phyloP scores from a whole-genome alignment of 1,140 invertebrate species.

The Geopemphigus sp. region DNA sequence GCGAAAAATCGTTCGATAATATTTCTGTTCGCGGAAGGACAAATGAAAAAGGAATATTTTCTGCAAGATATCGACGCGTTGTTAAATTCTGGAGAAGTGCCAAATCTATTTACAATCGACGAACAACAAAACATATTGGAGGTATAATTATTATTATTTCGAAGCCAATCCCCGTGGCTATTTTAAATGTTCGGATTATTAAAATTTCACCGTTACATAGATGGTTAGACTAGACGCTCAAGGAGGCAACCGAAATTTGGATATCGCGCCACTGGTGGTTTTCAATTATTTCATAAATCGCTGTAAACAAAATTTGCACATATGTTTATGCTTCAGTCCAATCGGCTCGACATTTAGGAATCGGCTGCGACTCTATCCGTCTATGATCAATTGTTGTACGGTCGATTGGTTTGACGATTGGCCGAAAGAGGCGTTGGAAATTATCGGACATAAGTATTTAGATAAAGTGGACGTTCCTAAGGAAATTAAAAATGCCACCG shows the following conservation, averaged over 20 bases:
- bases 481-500: conserved; percentile 66
- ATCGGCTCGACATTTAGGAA: conserved; percentile 80
- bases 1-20: conserved; percentile 70
- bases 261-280: conserved; percentile 76
- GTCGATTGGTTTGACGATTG: conserved; percentile 93
- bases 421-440: conserved; percentile 88
- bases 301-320: conserved; percentile 82
- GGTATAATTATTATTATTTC: conserved; percentile 54
- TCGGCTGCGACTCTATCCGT: conserved; percentile 80
- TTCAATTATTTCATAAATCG: conserved; percentile 80
- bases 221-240: conserved; percentile 71
- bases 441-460: conserved; percentile 82
- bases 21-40: conserved; percentile 81
- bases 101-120: conserved; percentile 83
- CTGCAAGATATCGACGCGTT: conserved; percentile 85
- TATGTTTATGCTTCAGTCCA: conserved; percentile 87
- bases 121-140: conserved; percentile 87
- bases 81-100: conserved; percentile 87
- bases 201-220: conserved; percentile 46
- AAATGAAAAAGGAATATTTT: conserved; percentile 85
- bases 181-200: background rate
- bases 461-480: conserved; percentile 72
- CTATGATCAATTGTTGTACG: conserved; percentile 89
- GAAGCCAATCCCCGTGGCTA: background rate
- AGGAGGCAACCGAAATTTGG: conserved; percentile 74